Evolutionary conservation across 2,888 invertebrate genomes (phyloP), one percentile per base, ranked within the genome.

Genomic region (Emesis castigata): DNA sequence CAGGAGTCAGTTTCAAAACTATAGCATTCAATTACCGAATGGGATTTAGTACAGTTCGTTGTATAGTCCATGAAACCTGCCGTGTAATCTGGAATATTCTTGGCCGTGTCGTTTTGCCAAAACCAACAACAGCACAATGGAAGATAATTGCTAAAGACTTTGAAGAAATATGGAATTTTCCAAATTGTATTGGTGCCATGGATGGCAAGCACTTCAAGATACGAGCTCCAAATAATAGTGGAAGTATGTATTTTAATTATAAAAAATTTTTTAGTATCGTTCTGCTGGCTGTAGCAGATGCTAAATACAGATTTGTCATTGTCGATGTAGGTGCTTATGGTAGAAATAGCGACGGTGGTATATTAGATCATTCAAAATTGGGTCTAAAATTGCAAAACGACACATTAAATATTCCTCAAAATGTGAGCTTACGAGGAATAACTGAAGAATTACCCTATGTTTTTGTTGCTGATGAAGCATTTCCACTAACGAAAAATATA

Each of bases 131-230:
- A 26, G 70, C 69, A 74, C 53, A 73, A 44, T 81, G 81, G 81
- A 62, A 73, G 73, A 71, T 31, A 73, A 78, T 81, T 48, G 81
- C 73, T 39, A 71, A 75, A 64, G 75, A 58, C 29, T 81, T 81
- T 69, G 68, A 76, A 65, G 62, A 78, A 48, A 78, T 65, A 31
- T 80, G 77, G 75, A 80, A 74, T 74, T 85, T 85, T 70, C 84
- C 85, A 65, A 80, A 85, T 69, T 82, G 81, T 65, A 65, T 82
- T 18, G 84, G 85, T 72, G 82, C 81, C 48, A 74, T 85, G 20
- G 84, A 84, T 62, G 84, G 82, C 61, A 86, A 83, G 70, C 83
- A 85, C 72, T 74, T 85, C 53, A 82, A 77, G 31, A 82, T 86
- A 70, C 71, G 75, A 31, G 75, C 79, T 53, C 79, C 86, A 61